Base-by-base conservation (phyloP, 2,888 invertebrate genomes). In the Drosophila testacea region DNA sequence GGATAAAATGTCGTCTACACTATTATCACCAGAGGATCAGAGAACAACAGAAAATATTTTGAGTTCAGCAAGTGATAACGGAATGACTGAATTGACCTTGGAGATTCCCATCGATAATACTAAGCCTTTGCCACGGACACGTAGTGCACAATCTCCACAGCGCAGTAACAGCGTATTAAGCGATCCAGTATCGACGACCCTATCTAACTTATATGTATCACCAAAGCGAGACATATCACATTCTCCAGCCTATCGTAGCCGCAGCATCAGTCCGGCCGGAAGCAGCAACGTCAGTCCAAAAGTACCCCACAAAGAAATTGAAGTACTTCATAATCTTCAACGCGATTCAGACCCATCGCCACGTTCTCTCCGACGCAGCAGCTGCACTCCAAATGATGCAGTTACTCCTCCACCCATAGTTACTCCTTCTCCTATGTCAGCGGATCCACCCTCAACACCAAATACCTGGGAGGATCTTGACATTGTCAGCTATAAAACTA, bases 311-410 rank as follows among this genome's bases (percentile, higher is more conserved):
- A 94, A 94, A 74, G 94, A 95, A 90, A 94, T 95, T 32, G 95
- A 95, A 88, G 94, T 95, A 7, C 91, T 95, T 36, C 95, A 95
- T 82, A 95, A 95, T 84, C 91, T 95, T 51, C 95, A 95, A 73
- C 92, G 95, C 56, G 95, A 95, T 90, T 95, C 95, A 0, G 95
- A 95, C 91, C 95, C 95, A 0, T 94, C 94, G 1, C 94, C 94
- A 0, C 92, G 93, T 42, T 92, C 93, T n/a, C 91, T 83, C 0
- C 62, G 86, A 34, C 81, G 76, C 5, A 69, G 56, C 1, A 83
- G 79, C 69, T 75, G 70, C 82, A 79, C 63, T 79, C 84, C 60
- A 72, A 75, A 16, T 28, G 69, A 67, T 4, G 22, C 30, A 6
- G 36, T 39, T 11, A 80, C 54, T 5, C 47, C 67, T 3, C 13